A percentile compares a stretch with the other conserved stretches of the same genome.
These are phyloP conservation scores for Cephus pulcher DNA, from an alignment of 2,888 invertebrate species.

Conservation along the genomic window DNA sequence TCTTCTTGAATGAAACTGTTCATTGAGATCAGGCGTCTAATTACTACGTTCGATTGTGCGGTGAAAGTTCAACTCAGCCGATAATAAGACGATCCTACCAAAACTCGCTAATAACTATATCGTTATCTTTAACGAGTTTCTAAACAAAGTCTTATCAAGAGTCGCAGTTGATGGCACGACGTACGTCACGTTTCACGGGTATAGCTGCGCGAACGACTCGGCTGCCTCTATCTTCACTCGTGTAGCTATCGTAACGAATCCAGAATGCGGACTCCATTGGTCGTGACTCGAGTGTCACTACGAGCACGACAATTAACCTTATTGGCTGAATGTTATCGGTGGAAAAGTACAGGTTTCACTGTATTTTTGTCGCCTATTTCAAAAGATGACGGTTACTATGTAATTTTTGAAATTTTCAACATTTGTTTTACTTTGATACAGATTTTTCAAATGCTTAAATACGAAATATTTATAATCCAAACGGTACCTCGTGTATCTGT, in stretches of 20 bases:
- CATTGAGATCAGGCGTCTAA: background rate
- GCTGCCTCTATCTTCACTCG: background rate
- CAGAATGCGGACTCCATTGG: background rate
- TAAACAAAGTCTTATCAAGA: background rate
- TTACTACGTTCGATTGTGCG: background rate
- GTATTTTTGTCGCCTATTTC: background rate
- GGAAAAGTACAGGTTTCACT: conserved; percentile 27
- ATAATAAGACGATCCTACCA: background rate
- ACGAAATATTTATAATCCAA: too few relatives aligned
- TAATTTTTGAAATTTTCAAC: too few relatives aligned
- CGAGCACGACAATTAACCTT: conserved; percentile 23
- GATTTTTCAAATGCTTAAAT: too few relatives aligned
- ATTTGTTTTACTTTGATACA: too few relatives aligned
- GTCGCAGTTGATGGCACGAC: background rate
- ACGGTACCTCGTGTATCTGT: too few relatives aligned
- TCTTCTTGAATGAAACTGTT: background rate
- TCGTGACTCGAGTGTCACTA: background rate
- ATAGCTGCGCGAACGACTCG: background rate
- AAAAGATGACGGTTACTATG: too few relatives aligned
- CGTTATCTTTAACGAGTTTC: background rate
- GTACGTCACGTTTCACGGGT: background rate
- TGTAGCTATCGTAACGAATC: background rate
- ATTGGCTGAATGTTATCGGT: conserved; percentile 27
- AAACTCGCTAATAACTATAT: background rate
- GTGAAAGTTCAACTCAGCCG: background rate